Evolutionary conservation across 2,113 vertebrate genomes (phyloP).

Genomic region (Nycticebus coucang): DNA sequence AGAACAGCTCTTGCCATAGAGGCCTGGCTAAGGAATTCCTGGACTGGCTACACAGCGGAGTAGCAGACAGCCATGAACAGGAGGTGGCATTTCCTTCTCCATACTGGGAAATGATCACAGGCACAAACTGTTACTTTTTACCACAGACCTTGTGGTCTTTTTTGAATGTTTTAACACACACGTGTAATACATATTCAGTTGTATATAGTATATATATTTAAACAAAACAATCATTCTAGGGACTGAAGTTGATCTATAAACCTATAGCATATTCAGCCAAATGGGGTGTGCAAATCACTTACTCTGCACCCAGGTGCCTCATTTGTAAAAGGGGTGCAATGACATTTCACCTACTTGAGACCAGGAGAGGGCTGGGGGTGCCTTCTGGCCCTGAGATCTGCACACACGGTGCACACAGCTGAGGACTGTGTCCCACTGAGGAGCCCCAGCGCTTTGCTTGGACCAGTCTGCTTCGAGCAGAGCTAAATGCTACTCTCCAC

Average conservation of each 20-base stretch:
- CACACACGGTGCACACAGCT: rapidly evolving
- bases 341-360: not conserved
- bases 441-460: not conserved
- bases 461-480: rapidly evolving
- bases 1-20: not conserved
- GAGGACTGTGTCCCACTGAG: rapidly evolving
- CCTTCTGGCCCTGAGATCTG: rapidly evolving
- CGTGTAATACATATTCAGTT: not conserved
- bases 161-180: not conserved
- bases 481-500: not conserved
- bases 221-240: not conserved
- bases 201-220: not conserved
- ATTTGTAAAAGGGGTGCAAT: not conserved
- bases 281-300: too few relatives aligned
- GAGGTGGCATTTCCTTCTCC: not conserved
- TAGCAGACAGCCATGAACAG: not conserved
- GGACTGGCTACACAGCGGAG: rapidly evolving
- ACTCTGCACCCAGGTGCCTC: not conserved
- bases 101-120: not conserved
- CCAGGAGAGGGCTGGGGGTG: not conserved
- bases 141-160: not conserved
- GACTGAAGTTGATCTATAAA: not conserved
- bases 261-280: not conserved
- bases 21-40: not conserved
- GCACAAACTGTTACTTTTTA: not conserved